Percentiles rank a stretch among this genome's conserved stretches.
Conservation (phyloP, 2,113 vertebrate species). For the Pteronura brasiliensis region DNA sequence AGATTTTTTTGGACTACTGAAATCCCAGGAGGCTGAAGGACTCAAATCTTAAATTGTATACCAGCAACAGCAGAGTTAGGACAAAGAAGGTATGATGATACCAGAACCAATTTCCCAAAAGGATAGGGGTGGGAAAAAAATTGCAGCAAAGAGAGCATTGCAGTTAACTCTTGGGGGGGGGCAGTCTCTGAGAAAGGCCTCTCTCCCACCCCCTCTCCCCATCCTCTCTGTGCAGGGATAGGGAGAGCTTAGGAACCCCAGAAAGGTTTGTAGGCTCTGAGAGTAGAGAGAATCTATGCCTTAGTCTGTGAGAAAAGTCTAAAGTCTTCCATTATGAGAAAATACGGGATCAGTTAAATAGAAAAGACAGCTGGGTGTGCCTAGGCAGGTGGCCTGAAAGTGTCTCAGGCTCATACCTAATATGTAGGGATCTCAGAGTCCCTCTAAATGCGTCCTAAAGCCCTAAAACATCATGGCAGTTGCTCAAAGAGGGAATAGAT, state of each 20-base stretch:
- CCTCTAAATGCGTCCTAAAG: not conserved
- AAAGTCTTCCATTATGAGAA: not conserved
- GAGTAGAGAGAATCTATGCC: not conserved
- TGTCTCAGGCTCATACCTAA: not conserved
- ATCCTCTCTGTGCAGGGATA: not conserved
- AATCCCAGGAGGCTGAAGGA: not conserved
- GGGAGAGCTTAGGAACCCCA: not conserved
- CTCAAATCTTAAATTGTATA: not conserved
- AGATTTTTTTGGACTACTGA: not conserved
- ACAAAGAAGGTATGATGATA: not conserved
- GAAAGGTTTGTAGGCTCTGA: not conserved
- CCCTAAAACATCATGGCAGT: not conserved
- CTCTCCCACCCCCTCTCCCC: not conserved
- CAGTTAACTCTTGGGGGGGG: not conserved
- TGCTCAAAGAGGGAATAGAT: not conserved
- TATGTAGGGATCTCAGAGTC: not conserved
- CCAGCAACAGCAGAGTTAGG: not conserved
- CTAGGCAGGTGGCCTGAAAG: not conserved
- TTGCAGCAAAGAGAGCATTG: not conserved
- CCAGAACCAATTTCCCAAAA: not conserved
- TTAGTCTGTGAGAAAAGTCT: not conserved
- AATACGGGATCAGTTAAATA: not conserved
- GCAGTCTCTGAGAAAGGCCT: not conserved
- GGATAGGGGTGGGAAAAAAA: not conserved
- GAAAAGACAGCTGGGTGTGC: not conserved